Base-by-base conservation (phyloP, 2,888 invertebrate genomes). In the Flexamia atlantica region DNA sequence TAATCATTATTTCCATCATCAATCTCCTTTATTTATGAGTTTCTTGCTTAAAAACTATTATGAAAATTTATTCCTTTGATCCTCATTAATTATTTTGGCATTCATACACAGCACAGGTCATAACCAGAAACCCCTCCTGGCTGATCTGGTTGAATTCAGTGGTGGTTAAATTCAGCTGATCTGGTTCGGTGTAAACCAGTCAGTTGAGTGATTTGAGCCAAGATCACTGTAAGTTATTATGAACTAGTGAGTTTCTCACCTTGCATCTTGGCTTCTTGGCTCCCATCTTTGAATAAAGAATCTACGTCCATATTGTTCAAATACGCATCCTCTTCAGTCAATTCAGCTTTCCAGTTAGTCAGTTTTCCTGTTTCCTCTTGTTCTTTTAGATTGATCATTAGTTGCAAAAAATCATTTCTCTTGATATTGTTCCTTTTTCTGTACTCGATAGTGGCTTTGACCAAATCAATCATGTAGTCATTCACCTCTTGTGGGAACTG, bases 341-440 rank as follows among this genome's bases (percentile, higher is more conserved):
- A 40, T 42, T 79, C 79, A 4, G 10, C 30, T 20, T 36, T 79
- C 30, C 30, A 36, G 17, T 79, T 57, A 1, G 36, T 36, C 25
- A 0, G 4, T 57, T 76, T 32, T 23, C 83, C 64, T 30, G 60
- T 32, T n/a, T 72, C 17, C 28, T 57, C 74, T 57, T 70, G 28
- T 23, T 46, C 53, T 20, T 91, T 92, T 30, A 93, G 87, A 60
- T 93, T 90, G 46, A 92, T 90, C 79, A 93, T 88, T 3, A 93
- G 87, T 86, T 93, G 92, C 76, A 94, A 88, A 85, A 84, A 86
- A 20, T 86, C 86, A n/a, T 85, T 83, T 42, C 86, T 76, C 9
- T 84, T 42, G 40, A 86, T 76, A 40, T 84, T 84, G 42, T 86
- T 85, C 28, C 83, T 85, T 53, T 84, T 82, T 50, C 86, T 76